phyloP scores from a whole-genome alignment of 2,888 invertebrate genomes.

The Machimus atricapillus region DNA sequence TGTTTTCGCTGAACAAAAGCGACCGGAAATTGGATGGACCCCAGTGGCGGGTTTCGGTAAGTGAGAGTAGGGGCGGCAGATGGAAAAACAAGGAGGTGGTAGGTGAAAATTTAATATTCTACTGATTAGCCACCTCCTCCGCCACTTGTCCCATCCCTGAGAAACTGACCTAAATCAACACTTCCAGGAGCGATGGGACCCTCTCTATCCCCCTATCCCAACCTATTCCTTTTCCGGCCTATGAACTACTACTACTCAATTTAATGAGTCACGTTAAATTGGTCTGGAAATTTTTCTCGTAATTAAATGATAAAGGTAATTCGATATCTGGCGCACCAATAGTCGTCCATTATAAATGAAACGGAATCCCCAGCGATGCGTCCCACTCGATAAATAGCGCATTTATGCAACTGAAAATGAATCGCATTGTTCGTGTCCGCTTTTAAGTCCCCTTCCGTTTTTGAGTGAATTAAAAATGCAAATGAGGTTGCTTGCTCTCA shows the following conservation, averaged over 20 bases:
- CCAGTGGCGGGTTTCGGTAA: background rate
- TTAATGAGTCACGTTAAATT: slow-evolving; percentile 12
- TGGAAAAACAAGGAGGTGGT: background rate
- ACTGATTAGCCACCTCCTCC: background rate
- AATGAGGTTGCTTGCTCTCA: background rate
- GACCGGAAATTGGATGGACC: background rate
- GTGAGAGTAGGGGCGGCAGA: background rate
- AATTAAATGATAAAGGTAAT: slow-evolving; percentile 12
- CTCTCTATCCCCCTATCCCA: background rate
- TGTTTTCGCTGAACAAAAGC: background rate
- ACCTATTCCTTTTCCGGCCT: background rate
- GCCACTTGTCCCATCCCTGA: background rate
- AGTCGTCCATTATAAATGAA: background rate
- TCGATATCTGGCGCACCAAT: background rate
- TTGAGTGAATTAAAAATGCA: background rate
- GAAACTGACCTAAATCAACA: background rate
- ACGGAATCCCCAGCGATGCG: background rate
- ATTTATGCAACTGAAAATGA: background rate
- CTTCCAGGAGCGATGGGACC: background rate
- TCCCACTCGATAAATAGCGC: background rate
- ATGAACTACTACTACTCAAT: background rate
- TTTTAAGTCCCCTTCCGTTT: background rate
- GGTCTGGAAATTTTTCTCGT: background rate
- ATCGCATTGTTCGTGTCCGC: background rate
- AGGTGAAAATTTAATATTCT: background rate